Evolutionary conservation across 2,113 vertebrate species (phyloP).

Genomic region (Sorex araneus): DNA sequence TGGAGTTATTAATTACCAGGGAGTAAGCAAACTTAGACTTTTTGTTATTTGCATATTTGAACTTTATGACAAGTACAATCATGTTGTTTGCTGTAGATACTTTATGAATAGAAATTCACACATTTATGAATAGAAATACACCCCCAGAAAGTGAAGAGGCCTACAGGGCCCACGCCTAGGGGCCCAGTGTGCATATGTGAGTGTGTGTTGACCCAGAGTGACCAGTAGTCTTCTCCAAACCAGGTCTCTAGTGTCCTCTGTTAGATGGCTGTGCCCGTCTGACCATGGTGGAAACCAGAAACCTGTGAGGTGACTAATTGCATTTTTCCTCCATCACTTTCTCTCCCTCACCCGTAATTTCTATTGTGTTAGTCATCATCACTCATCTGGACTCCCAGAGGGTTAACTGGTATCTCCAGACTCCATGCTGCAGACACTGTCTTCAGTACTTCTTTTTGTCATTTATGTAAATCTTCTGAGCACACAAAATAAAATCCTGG

Average conservation of each 20-base stretch:
- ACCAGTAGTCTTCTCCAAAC: conserved; percentile 14
- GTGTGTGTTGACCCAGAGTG: neutral
- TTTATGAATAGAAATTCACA: neutral
- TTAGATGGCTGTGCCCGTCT: neutral
- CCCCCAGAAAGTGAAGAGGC: neutral
- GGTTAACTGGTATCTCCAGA: neutral
- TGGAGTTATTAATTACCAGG: neutral
- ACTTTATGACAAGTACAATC: conserved; percentile 29
- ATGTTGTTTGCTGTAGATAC: neutral
- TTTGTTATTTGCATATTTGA: conserved; percentile 51
- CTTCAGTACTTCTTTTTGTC: neutral
- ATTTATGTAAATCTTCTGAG: neutral
- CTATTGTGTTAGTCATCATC: neutral
- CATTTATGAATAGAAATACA: neutral
- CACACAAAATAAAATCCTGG: neutral
- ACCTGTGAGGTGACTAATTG: neutral
- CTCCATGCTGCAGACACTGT: neutral
- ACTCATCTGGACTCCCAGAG: neutral
- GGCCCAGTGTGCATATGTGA: too few relatives aligned
- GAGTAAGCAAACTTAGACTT: conserved; percentile 12
- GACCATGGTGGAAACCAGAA: neutral
- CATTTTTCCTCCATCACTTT: neutral
- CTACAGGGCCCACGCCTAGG: neutral
- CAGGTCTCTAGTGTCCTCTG: conserved; percentile 16
- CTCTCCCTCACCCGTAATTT: neutral